phyloP scores from a whole-genome alignment of 2,113 vertebrate species.

The Atrichornis clamosus region DNA sequence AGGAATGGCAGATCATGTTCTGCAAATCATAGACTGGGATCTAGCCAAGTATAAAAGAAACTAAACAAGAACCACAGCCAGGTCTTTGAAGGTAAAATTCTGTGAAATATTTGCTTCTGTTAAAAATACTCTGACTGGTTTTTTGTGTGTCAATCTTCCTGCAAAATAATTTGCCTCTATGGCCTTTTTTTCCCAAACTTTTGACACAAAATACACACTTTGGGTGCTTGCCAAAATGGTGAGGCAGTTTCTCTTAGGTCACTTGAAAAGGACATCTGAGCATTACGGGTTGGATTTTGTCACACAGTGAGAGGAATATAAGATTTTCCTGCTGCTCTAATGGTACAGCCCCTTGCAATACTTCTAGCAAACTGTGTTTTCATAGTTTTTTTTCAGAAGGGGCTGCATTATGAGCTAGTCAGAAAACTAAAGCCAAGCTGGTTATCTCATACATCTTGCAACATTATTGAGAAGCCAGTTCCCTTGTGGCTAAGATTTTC shows the following conservation, averaged over 20 bases:
- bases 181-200: not conserved
- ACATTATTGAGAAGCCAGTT: not conserved
- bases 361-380: not conserved
- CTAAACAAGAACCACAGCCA: slow-evolving; percentile 13
- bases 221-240: not conserved
- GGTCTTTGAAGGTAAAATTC: slow-evolving; percentile 41
- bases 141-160: not conserved
- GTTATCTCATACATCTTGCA: slow-evolving; percentile 30
- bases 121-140: not conserved
- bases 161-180: not conserved
- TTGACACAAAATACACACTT: not conserved
- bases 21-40: not conserved
- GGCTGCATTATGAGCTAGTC: not conserved
- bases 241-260: not conserved
- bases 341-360: not conserved
- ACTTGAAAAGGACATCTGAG: not conserved
- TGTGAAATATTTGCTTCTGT: slow-evolving; percentile 33
- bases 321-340: not conserved
- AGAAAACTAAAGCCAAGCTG: not conserved
- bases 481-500: slow-evolving; percentile 5
- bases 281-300: not conserved
- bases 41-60: slow-evolving; percentile 36
- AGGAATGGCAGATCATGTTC: slow-evolving; percentile 27
- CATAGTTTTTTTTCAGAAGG: not conserved
- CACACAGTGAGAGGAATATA: not conserved